A percentile compares a stretch with the other conserved stretches of the same genome.
These are phyloP conservation scores for Drosophila paucipuncta DNA, from an alignment of 2,888 invertebrate species.

Conservation along the genomic window DNA sequence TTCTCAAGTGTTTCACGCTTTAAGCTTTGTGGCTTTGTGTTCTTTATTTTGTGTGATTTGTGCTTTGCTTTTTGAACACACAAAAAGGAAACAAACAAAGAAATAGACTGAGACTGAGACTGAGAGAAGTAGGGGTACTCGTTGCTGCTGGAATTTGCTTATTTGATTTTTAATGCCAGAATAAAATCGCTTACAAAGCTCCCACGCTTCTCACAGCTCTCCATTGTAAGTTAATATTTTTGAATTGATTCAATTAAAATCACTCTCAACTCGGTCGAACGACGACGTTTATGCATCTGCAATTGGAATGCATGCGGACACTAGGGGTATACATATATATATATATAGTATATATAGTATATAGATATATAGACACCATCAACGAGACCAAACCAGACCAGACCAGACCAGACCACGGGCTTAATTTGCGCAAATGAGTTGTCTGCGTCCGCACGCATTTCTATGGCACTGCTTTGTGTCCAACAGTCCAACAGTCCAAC, in stretches of 20 bases:
- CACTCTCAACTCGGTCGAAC: constrained; percentile 22
- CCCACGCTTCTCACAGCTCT: constrained; percentile 52
- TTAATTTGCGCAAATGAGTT: constrained; percentile 53
- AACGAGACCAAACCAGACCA: constrained; percentile 5
- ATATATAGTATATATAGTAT: constrained; percentile 17
- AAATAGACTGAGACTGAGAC: background rate
- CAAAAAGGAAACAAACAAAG: constrained; percentile 12
- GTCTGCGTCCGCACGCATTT: constrained; percentile 52
- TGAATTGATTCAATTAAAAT: constrained; percentile 69
- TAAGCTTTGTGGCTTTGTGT: constrained; percentile 70
- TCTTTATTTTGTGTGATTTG: constrained; percentile 52
- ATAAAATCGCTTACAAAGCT: constrained; percentile 34
- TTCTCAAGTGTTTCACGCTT: constrained; percentile 79
- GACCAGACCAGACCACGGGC: constrained; percentile 26
- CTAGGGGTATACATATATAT: constrained; percentile 23
- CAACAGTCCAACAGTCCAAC: background rate
- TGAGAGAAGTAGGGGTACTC: background rate
- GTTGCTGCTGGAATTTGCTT: constrained; percentile 24
- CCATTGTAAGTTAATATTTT: constrained; percentile 67
- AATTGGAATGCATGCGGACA: constrained; percentile 18
- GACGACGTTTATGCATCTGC: constrained; percentile 19
- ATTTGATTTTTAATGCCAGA: constrained; percentile 25
- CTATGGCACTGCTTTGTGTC: constrained; percentile 14
- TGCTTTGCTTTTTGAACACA: constrained; percentile 32
- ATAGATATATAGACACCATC: constrained; percentile 7